Evolutionary conservation across 1,140 invertebrate species (phyloP), one percentile per base, ranked within the genome.

Genomic region (Rhyzopertha dominica): DNA sequence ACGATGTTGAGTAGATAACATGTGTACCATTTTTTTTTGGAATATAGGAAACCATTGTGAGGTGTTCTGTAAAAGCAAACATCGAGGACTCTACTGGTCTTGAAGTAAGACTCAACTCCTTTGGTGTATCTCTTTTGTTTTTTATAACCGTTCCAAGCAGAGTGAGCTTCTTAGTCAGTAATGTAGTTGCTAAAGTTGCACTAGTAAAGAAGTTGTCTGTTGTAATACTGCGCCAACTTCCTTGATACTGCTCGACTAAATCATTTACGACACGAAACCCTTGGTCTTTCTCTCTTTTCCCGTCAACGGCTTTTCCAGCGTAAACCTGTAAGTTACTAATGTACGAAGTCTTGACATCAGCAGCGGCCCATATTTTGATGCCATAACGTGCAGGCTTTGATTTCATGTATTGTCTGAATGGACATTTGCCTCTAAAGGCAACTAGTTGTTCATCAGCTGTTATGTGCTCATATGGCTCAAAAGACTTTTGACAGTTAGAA

Each of bases 311-410:
- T 36, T 51, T 51, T 42, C 39, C 44, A 9, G 61, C 67, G 10
- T 60, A 14, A 51, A 35, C 22, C 22, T 43, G 29, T 8, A 32
- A 22, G 25, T 43, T 35, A 13, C 35, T 19, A 16, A 3, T 49
- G 34, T 63, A 67, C 43, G 43, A 55, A 43, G 43, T 66, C 54
- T 53, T 43, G 17, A 48, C 51, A 56, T 65, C 56, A 43, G 46
- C 50, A 16, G 67, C 40, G 34, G 49, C 49, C 53, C 58, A 65
- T 43, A 68, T 52, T 59, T 74, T 73, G 32, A 73, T 61, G 13
- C 67, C 73, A 58, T 72, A 74, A 53, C 65, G 65, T 16, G 49
- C 54, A 16, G 64, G 64, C 49, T 71, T 73, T 14, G 52, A 56
- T 36, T 66, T 63, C 16, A 73, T 69, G 41, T 62, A 70, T 37